Percentiles rank a stretch among this genome's conserved stretches.
Conservation (phyloP, 2,888 invertebrate genomes). For the Mimumesa dahlbomi region DNA sequence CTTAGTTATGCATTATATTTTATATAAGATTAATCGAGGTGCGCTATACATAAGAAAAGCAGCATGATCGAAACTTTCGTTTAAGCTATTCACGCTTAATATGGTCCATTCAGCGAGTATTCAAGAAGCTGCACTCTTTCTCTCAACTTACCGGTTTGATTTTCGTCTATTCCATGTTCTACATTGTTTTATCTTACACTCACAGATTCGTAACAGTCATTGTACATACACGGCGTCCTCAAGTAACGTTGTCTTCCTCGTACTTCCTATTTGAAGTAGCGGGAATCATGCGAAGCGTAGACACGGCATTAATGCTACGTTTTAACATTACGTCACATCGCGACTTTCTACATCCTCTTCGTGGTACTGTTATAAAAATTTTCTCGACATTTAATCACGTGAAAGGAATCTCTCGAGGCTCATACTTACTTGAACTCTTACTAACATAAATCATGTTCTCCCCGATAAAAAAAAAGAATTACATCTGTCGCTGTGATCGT, state of each 20-base stretch:
- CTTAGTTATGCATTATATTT: too few relatives aligned
- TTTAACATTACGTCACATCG: conserved; percentile 55
- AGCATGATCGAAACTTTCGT: too few relatives aligned
- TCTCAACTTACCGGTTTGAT: too few relatives aligned
- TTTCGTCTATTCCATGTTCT: too few relatives aligned
- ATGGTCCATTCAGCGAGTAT: too few relatives aligned
- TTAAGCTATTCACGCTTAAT: too few relatives aligned
- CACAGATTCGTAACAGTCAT: too few relatives aligned
- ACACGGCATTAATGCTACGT: conserved; percentile 32
- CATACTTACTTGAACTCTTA: conserved; percentile 3
- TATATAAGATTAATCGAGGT: too few relatives aligned
- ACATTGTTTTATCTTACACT: too few relatives aligned
- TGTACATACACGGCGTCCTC: too few relatives aligned
- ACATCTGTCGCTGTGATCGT: not conserved
- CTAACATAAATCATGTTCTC: conserved; percentile 10
- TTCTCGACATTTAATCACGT: conserved; percentile 54
- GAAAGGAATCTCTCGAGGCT: conserved; percentile 46
- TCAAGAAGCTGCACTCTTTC: too few relatives aligned
- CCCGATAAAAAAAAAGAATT: not conserved
- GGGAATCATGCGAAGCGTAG: conserved; percentile 2
- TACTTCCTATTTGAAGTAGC: conserved; percentile 14
- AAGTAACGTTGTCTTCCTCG: not conserved
- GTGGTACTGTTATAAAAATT: conserved; percentile 45
- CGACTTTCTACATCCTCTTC: conserved; percentile 62
- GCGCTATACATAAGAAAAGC: too few relatives aligned